Base-by-base conservation (phyloP, 1,140 invertebrate genomes). In the Brachionus angularis region DNA sequence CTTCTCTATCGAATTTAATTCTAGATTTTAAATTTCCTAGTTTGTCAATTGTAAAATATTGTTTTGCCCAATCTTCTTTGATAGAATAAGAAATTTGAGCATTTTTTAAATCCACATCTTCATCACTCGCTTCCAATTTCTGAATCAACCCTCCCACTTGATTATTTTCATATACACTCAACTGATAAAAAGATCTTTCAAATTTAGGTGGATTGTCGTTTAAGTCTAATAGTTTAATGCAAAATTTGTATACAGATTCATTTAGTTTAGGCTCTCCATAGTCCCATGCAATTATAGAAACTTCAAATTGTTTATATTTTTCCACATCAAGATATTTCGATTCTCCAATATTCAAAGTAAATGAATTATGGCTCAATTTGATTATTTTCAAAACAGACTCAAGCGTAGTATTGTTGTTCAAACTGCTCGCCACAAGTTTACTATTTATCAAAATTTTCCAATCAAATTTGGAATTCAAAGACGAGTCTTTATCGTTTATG, bases 231-330 rank as follows among this genome's bases (percentile, higher is more conserved):
- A 58, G 21, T 0, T 39, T 23, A 21, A 58, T 39, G 0, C 53
- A 18, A 58, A 58, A 58, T 23, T 16, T 58, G 18, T 39, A 58
- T 14, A 36, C 53, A 12, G 36, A 21, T 39, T 8, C 18, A 1
- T 23, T 3, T 25, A 39, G 27, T 12, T 58, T 58, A 12, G 36
- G n/a, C 18, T 14, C 18, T n/a, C n/a, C n/a, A 18, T 10, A 29
- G 16, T 71, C 67, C 49, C 46, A 52, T 5, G 67, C 67, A 3
- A 55, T 8, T 27, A 71, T 71, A 33, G 27, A 25, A 33, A 71
- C 46, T 18, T 71, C 29, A 21, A 42, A 71, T 12, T 50, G 8
- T 29, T 71, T 34, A n/a, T 71, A 52, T 46, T 42, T 23, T 27
- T 71, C 67, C 27, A 33, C 31, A 29, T 71, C 67, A 23, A 71